Evolutionary conservation across 2,797 vertebrate species (phyloP).

Genomic region (Babyrousa celebensis): DNA sequence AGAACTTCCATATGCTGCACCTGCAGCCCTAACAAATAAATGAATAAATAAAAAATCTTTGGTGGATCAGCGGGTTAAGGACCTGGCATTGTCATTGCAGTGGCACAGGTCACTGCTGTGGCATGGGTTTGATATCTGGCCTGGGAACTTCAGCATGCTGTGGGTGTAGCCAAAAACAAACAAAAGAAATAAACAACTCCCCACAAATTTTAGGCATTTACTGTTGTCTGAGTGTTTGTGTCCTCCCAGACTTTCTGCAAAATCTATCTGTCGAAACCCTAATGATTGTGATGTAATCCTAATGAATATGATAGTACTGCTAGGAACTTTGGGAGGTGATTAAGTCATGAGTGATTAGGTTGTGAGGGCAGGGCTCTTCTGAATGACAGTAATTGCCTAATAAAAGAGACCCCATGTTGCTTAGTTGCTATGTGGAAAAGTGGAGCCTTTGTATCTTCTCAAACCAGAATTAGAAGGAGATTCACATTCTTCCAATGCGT

Average conservation of each 20-base stretch:
- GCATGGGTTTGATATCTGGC: no score
- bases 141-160: no score
- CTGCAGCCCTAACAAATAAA: no score
- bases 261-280: not conserved
- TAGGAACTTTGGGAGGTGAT: no score
- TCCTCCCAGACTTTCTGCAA: not conserved
- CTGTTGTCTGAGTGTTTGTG: not conserved
- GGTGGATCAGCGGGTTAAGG: no score
- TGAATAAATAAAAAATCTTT: no score
- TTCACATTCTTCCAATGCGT: not conserved
- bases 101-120: no score
- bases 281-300: not conserved
- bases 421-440: not conserved
- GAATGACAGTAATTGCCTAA: not conserved
- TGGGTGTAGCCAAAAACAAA: no score
- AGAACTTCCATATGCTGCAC: no score
- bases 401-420: not conserved
- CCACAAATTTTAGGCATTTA: not conserved
- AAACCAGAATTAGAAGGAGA: not conserved
- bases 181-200: no score
- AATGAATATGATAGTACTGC: not conserved
- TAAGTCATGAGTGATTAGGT: no score
- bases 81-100: no score
- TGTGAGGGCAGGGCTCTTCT: not conserved
- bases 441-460: not conserved